Evolutionary conservation across 2,797 vertebrate species (phyloP).

Genomic region (Enteromius viviparus): DNA sequence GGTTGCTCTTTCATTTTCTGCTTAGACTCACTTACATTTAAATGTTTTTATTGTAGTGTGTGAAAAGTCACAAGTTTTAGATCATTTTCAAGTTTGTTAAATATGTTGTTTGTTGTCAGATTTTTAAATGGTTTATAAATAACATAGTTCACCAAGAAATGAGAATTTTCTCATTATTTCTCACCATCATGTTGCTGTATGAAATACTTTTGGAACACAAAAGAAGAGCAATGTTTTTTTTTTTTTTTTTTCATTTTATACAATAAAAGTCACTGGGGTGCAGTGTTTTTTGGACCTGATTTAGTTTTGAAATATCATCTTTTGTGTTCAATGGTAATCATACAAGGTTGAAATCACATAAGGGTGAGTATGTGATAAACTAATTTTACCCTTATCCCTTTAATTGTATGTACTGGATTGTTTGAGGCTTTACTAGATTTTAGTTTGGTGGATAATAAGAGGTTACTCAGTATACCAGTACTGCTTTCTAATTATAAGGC

Average conservation of each 20-base stretch:
- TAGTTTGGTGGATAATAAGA: constrained; percentile 7
- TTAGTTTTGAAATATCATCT: not conserved
- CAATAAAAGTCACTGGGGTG: not conserved
- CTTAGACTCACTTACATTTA: not conserved
- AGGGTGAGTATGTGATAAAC: not conserved
- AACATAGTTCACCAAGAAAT: not conserved
- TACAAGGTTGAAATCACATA: not conserved
- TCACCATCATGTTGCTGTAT: not conserved
- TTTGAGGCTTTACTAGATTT: not conserved
- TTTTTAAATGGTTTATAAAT: not conserved
- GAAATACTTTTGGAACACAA: not conserved
- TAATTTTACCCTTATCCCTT: not conserved
- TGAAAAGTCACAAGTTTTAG: not conserved
- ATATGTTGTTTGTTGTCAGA: not conserved
- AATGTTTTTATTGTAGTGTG: not conserved
- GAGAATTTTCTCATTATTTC: not conserved
- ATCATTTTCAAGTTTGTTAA: not conserved
- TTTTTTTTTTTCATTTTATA: not conserved
- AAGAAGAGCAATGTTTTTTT: not conserved
- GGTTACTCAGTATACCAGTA: not conserved
- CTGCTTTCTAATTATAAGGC: constrained; percentile 4
- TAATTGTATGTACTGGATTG: not conserved
- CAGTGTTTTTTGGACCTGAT: not conserved
- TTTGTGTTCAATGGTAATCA: not conserved
- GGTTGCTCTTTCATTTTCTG: not conserved